Base-by-base conservation (phyloP, 2,113 vertebrate genomes). In the Prionailurus bengalensis region DNA sequence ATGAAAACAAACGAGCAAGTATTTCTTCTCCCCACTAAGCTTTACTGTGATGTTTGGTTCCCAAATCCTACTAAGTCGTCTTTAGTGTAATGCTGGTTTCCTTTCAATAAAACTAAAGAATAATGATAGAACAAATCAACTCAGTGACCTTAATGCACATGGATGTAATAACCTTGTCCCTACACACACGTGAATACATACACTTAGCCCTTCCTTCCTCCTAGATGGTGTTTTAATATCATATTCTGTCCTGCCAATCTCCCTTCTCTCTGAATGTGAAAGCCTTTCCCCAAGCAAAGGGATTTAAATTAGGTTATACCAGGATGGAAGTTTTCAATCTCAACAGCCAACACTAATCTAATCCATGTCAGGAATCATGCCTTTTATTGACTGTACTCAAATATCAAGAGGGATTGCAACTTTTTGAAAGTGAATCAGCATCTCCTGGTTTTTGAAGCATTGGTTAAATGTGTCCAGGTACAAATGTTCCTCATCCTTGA, bases 151-250 rank as follows among this genome's bases (percentile, higher is more conserved):
- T 70, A 45, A 70, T 1, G 31, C 3, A 23, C 45, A 81, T 42
- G 3, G 4, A 8, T 25, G 17, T 7, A 58, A 10, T 29, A 4
- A 15, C 14, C 10, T 86, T 10, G 4, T 17, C 14, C 2, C 17
- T 36, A n/a, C 1, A 45, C 1, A 68, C 3, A 17, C 10, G 10
- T 4, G n/a, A n/a, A 61, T 68, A 11, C 12, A 33, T 13, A 45
- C 1, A 7, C 42, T 66, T 25, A 25, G n/a, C 3, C 23, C 17
- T n/a, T 89, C 11, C 7, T 36, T 21, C n/a, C 4, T 25, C n/a
- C 1, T 31, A 63, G 7, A 55, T 1, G 15, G 4, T 48, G 6
- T 68, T 61, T 36, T 27, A 51, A 4, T n/a, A n/a, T 36, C 13
- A 36, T 39, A n/a, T 27, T 31, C 4, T 66, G 1, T 80, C 29